Conservation (phyloP, 2,888 invertebrate species). For the Limnephilus marmoratus region DNA sequence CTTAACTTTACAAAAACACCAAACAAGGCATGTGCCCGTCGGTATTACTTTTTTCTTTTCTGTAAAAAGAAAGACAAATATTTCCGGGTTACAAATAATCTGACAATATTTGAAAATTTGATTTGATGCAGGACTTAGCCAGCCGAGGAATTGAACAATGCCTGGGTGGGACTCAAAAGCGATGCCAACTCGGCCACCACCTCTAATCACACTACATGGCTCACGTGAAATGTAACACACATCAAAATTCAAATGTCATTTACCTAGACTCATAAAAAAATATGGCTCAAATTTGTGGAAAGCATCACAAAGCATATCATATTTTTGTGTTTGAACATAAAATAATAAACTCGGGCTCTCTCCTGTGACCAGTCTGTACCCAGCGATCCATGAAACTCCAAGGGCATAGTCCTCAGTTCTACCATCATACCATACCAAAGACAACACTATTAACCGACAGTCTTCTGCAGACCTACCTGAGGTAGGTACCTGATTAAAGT, state of each 20-base stretch:
- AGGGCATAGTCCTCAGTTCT: background rate
- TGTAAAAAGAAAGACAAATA: no score
- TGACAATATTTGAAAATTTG: background rate
- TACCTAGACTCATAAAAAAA: background rate
- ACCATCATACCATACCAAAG: background rate
- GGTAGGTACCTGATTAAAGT: background rate
- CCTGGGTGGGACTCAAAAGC: no score
- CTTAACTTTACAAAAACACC: background rate
- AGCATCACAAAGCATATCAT: background rate
- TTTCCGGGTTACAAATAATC: no score
- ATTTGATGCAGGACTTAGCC: no score
- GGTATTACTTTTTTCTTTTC: no score
- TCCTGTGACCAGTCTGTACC: background rate
- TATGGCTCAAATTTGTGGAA: background rate
- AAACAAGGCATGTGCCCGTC: background rate
- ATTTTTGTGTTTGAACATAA: background rate
- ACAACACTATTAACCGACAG: background rate
- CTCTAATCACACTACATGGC: background rate
- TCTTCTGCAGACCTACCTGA: background rate
- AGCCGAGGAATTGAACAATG: no score
- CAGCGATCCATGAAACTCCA: constrained; percentile 13
- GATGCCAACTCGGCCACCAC: no score
- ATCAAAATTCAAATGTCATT: background rate
- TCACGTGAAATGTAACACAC: background rate
- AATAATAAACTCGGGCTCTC: background rate